Evolutionary conservation across 2,797 vertebrate genomes (phyloP), one percentile per base, ranked within the genome.

Genomic region (Pitangus sulphuratus): DNA sequence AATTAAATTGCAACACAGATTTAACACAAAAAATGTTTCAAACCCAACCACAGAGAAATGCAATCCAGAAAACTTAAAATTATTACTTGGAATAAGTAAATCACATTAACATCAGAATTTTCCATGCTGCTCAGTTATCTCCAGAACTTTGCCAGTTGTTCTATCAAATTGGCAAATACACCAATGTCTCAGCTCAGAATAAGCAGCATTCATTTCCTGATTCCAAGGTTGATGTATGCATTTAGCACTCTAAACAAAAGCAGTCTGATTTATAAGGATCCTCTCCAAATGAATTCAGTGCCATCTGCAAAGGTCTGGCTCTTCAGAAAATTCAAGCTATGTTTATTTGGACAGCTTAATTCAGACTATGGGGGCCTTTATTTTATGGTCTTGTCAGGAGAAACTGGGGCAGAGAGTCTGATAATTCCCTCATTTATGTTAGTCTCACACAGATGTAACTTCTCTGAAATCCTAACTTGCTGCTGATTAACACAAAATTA

Each of bases 221-320:
- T 58, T 30, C 40, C 58, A 76, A 71, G 2, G 11, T 37, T 1
- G 0, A 44, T 0, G n/a, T 53, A 35, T 72, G 83, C 12, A 72
- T 54, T 70, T 45, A 87, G 35, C 57, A 71, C 66, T 62, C 48
- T 40, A 68, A 80, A 87, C 16, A 58, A 87, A 83, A 83, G 37
- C 13, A 42, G 10, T 17, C 33, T 91, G 47, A 76, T 75, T 75
- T 74, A 48, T 3, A 79, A 33, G 35, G 33, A 35, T 57, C 8
- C 19, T 47, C 42, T 74, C 48, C 65, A 22, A 47, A 57, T 48
- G 3, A 81, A 48, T 82, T 82, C 65, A 84, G 40, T 69, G n/a
- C 24, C 54, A 48, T 47, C 20, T 68, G 56, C 25, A 84, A 66
- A 72, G 1, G 3, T 12, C 57, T 72, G 22, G 30, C 25, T 65